phyloP scores from a whole-genome alignment of 1,140 invertebrate genomes.

The Diabrotica virgifera region DNA sequence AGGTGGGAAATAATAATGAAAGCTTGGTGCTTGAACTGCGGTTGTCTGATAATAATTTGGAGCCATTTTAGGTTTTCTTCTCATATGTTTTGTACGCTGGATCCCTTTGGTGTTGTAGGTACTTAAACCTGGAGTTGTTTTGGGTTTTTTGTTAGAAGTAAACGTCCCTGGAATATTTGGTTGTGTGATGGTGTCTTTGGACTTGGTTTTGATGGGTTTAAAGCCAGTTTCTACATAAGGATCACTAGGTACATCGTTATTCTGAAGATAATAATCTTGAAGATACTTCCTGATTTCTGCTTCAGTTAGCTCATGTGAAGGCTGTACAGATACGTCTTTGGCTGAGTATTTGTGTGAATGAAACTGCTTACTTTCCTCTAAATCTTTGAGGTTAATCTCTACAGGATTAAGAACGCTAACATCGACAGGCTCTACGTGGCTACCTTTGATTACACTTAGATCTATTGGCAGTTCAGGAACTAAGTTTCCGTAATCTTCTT shows the following conservation, averaged over 20 bases:
- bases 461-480: conserved; percentile 31
- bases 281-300: conserved; percentile 33
- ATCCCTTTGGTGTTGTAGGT: conserved; percentile 28
- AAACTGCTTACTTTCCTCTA: conserved; percentile 5
- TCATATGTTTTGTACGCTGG: neutral
- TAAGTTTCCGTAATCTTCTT: conserved; percentile 28
- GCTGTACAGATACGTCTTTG: conserved; percentile 21
- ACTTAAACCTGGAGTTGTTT: conserved; percentile 36
- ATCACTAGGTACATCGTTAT: conserved; percentile 16
- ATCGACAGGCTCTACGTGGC: conserved; percentile 31
- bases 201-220: conserved; percentile 28
- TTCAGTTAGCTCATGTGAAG: conserved; percentile 27
- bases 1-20: conserved; percentile 5
- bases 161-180: conserved; percentile 29
- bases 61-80: conserved; percentile 8
- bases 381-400: conserved; percentile 30
- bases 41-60: conserved; percentile 8
- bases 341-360: neutral
- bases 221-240: conserved; percentile 32
- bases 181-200: conserved; percentile 19
- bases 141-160: conserved; percentile 33
- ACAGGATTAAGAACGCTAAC: conserved; percentile 34
- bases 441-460: conserved; percentile 30
- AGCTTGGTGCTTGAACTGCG: neutral
- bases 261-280: conserved; percentile 26